A percentile compares a stretch with the other conserved stretches of the same genome.
Evolutionary conservation across 2,113 vertebrate genomes (phyloP).

Genomic region (Natator depressus): DNA sequence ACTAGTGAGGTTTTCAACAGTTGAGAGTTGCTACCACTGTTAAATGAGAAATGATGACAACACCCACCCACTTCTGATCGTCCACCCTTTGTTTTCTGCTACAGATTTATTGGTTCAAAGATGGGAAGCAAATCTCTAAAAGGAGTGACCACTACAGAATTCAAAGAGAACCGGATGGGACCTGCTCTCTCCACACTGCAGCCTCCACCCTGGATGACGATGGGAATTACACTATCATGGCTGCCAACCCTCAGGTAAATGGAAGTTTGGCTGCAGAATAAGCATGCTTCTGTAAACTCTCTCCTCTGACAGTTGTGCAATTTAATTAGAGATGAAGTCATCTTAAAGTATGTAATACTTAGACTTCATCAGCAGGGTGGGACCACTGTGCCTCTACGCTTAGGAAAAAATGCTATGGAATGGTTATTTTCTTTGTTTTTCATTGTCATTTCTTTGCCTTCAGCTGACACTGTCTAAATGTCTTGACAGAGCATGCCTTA

Average conservation of each 20-base stretch:
- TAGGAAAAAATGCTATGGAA: neutral
- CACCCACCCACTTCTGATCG: neutral
- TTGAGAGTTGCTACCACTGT: fast-evolving
- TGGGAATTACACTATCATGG: constrained; percentile 98
- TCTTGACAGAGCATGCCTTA: neutral
- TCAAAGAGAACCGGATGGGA: constrained; percentile 90
- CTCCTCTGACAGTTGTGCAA: constrained; percentile 30
- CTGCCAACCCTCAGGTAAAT: constrained; percentile 91
- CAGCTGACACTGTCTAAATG: constrained; percentile 22
- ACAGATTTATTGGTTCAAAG: constrained; percentile 99
- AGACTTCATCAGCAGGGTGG: constrained; percentile 62
- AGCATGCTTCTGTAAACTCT: constrained; percentile 35
- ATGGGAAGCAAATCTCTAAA: constrained; percentile 99
- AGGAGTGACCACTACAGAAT: constrained; percentile 95
- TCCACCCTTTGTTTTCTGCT: neutral
- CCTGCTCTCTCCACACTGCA: constrained; percentile 88
- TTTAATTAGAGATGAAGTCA: constrained; percentile 64
- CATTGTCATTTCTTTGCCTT: constrained; percentile 21
- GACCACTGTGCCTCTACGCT: constrained; percentile 28
- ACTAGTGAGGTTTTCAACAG: neutral
- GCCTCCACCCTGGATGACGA: constrained; percentile 94
- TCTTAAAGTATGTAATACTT: neutral
- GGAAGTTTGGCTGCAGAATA: constrained; percentile 41
- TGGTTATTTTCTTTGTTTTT: neutral
- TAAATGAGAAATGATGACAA: neutral